A percentile compares a stretch with the other conserved stretches of the same genome.
Evolutionary conservation across 2,113 vertebrate genomes (phyloP).

Genomic region (Dicaeum eximium): DNA sequence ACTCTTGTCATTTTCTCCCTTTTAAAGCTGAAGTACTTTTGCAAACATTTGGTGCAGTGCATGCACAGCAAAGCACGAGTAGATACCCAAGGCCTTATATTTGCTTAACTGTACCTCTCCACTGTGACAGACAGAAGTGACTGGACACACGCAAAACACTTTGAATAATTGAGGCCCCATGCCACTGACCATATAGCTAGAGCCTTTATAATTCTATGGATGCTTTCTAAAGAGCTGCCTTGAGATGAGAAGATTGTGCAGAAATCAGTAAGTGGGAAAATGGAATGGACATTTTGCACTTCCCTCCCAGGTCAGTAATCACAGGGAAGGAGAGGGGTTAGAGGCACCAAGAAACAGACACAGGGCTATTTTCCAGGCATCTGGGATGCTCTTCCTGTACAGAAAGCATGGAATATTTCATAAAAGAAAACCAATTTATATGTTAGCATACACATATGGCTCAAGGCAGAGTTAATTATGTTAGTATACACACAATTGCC

Average conservation of each 20-base stretch:
- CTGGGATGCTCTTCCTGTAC: not conserved
- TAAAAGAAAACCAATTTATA: not conserved
- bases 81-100: not conserved
- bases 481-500: not conserved
- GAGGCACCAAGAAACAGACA: not conserved
- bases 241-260: not conserved
- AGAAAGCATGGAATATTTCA: not conserved
- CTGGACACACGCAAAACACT: not conserved
- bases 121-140: not conserved
- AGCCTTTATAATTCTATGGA: not conserved
- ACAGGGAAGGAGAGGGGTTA: not conserved
- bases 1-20: not conserved
- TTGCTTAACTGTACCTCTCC: not conserved
- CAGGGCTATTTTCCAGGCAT: not conserved
- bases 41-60: not conserved
- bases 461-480: not conserved
- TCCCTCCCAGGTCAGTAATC: not conserved
- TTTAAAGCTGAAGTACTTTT: not conserved
- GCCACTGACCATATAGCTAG: not conserved
- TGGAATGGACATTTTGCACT: not conserved
- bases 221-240: not conserved
- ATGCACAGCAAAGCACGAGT: not conserved
- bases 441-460: not conserved
- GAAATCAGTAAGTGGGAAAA: not conserved
- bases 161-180: not conserved